Evolutionary conservation across 2,113 vertebrate species (phyloP).

Genomic region (Cygnus buccinator): DNA sequence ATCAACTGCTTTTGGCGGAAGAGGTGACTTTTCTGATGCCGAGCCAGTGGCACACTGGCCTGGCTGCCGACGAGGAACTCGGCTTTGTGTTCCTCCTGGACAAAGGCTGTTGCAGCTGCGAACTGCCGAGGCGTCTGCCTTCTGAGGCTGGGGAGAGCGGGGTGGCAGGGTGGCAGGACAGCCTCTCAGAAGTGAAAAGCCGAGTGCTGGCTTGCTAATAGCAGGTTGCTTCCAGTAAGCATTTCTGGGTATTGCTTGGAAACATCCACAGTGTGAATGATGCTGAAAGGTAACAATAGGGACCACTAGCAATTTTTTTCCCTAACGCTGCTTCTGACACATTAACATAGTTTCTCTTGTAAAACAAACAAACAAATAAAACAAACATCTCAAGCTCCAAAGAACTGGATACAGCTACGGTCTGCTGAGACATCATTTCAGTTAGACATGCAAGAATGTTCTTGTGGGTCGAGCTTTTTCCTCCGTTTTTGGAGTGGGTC

Average conservation of each 20-base stretch:
- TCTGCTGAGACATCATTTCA: background rate
- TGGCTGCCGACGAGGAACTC: background rate
- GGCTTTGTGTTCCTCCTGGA: background rate
- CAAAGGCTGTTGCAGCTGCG: background rate
- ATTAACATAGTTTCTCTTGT: background rate
- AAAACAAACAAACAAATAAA: background rate
- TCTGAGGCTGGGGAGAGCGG: background rate
- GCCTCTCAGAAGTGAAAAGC: background rate
- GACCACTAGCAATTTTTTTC: background rate
- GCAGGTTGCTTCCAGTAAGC: background rate
- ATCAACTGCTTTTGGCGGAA: background rate
- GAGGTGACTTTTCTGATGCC: background rate
- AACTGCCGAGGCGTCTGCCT: background rate
- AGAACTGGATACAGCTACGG: background rate
- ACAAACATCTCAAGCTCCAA: background rate
- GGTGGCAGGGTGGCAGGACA: too few species aligned
- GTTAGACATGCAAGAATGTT: background rate
- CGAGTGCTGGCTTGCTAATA: background rate
- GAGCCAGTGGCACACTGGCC: background rate
- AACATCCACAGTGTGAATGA: background rate
- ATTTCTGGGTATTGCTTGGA: background rate
- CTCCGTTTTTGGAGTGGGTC: background rate
- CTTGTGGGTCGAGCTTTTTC: background rate
- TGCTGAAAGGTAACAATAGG: conserved; percentile 1
- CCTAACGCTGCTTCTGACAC: background rate